Percentiles rank a stretch among this genome's conserved stretches.
Conservation (phyloP, 2,113 vertebrate genomes). For the Sorex fumeus region DNA sequence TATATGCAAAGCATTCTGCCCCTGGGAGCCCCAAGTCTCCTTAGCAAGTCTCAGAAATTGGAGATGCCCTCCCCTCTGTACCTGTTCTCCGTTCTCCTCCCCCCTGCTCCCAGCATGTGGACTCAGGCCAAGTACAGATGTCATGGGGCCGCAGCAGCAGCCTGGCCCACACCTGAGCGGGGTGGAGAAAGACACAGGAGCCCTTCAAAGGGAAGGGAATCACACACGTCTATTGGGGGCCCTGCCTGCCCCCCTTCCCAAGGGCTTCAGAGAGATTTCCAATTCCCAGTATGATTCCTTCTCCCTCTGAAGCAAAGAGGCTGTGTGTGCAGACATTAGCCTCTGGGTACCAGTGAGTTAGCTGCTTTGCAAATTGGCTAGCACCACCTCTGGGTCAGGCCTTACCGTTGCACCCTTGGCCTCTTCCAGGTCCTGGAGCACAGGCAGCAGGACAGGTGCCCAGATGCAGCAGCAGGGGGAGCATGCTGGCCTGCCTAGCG, state of each 20-base stretch:
- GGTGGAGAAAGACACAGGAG: background rate
- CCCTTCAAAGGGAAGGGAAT: background rate
- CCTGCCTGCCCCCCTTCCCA: background rate
- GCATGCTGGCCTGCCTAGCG: background rate
- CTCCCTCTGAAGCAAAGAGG: background rate
- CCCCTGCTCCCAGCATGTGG: background rate
- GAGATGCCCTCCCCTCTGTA: constrained; percentile 68
- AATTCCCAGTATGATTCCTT: background rate
- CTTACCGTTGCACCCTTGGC: fast-evolving
- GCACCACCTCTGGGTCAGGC: background rate
- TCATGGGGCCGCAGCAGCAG: background rate
- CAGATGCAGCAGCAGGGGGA: constrained; percentile 53
- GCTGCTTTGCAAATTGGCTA: background rate
- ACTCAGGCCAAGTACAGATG: background rate
- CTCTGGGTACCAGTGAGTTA: background rate
- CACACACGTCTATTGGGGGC: background rate
- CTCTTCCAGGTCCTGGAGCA: fast-evolving
- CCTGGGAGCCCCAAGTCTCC: constrained; percentile 69
- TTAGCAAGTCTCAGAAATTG: constrained; percentile 70
- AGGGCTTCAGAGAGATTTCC: background rate
- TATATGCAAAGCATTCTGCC: constrained; percentile 79
- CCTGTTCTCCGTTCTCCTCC: background rate
- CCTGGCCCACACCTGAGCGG: background rate
- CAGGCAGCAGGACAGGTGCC: background rate
- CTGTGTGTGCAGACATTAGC: background rate